Evolutionary conservation across 2,113 vertebrate genomes (phyloP).

Genomic region (Dinomys branickii): DNA sequence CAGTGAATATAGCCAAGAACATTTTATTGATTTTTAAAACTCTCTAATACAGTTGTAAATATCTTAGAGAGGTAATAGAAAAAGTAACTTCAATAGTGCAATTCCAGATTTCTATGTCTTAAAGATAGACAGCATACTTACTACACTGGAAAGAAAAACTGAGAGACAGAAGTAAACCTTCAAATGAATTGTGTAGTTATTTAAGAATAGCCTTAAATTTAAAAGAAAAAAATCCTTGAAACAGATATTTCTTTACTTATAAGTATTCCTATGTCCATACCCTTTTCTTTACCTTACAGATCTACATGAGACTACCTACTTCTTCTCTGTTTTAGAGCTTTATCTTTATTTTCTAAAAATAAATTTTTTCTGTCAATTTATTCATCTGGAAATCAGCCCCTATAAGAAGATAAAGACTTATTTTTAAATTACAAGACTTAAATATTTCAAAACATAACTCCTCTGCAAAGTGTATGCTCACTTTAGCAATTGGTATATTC

Average conservation of each 20-base stretch:
- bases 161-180: slow-evolving; percentile 22
- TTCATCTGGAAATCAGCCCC: neutral
- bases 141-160: slow-evolving; percentile 47
- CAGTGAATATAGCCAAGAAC: slow-evolving; percentile 42
- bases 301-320: neutral
- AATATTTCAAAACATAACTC: slow-evolving; percentile 57
- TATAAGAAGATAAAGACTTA: slow-evolving; percentile 36
- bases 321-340: neutral
- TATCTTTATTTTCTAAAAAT: slow-evolving; percentile 39
- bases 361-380: slow-evolving; percentile 43
- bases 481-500: slow-evolving; percentile 47
- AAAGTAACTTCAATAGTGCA: slow-evolving; percentile 61
- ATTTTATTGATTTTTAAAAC: slow-evolving; percentile 69
- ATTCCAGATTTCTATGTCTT: slow-evolving; percentile 55
- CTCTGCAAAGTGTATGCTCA: slow-evolving; percentile 19
- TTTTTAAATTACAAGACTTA: slow-evolving; percentile 17
- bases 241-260: slow-evolving; percentile 31
- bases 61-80: slow-evolving; percentile 63
- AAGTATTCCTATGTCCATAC: neutral
- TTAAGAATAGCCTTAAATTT: neutral
- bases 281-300: slow-evolving; percentile 27
- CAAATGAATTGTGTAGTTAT: slow-evolving; percentile 51
- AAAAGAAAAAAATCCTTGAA: neutral
- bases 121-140: slow-evolving; percentile 42
- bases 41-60: slow-evolving; percentile 60